Conservation (phyloP, 2,888 invertebrate species). For the Chloroclysta siterata region DNA sequence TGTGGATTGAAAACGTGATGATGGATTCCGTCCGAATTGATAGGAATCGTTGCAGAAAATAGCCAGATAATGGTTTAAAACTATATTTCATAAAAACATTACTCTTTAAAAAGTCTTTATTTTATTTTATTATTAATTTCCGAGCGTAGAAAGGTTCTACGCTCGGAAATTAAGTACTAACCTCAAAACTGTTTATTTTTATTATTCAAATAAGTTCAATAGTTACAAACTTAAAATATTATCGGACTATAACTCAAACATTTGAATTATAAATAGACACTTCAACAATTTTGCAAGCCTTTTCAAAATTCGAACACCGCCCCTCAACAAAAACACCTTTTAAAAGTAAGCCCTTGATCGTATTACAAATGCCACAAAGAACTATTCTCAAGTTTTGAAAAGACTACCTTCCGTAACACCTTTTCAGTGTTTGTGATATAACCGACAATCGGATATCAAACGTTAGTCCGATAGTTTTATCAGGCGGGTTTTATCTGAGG, state of each 20-base stretch:
- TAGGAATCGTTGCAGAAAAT: not conserved
- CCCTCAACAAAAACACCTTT: slow-evolving; percentile 16
- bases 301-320: slow-evolving; percentile 1
- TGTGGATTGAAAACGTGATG: slow-evolving; percentile 21
- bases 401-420: slow-evolving; percentile 53
- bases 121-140: no score
- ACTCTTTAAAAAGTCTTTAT: no score
- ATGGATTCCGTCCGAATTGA: not conserved
- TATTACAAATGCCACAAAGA: slow-evolving; percentile 44
- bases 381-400: slow-evolving; percentile 44
- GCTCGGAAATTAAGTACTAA: no score
- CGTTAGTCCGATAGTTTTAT: slow-evolving; percentile 67
- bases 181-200: no score
- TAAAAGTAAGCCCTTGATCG: slow-evolving; percentile 43
- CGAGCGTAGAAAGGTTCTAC: no score
- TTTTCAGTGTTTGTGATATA: slow-evolving; percentile 66
- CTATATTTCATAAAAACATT: no score
- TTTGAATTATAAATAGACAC: no score
- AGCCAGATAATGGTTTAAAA: no score
- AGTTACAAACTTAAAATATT: no score
- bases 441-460: slow-evolving; percentile 76
- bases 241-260: no score
- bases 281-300: no score
- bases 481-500: slow-evolving; percentile 64
- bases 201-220: no score